These are phyloP conservation scores for Pelecanoides urinatrix DNA, from an alignment of 2,113 vertebrate species.

Conservation along the genomic window DNA sequence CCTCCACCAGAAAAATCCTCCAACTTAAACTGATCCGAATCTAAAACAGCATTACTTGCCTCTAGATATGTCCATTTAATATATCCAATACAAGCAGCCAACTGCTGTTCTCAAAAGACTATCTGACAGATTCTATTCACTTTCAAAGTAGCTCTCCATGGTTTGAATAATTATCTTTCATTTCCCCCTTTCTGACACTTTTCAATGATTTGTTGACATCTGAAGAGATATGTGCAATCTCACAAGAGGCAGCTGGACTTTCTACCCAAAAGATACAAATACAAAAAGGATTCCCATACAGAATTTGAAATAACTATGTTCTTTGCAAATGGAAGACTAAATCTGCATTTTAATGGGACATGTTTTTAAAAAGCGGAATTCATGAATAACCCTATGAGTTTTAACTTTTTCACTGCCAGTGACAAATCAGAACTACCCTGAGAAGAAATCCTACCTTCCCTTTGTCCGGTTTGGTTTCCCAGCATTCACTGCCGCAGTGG, in stretches of 20 bases:
- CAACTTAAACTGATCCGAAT: constrained; percentile 43
- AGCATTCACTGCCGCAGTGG: not conserved
- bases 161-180: constrained; percentile 77
- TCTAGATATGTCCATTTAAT: constrained; percentile 77
- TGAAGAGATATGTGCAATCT: constrained; percentile 77
- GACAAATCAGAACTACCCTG: not conserved
- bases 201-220: constrained; percentile 79
- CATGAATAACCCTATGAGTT: constrained; percentile 57
- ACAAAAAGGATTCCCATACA: constrained; percentile 78
- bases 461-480: not conserved
- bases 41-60: constrained; percentile 51
- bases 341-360: constrained; percentile 77
- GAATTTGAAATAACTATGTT: constrained; percentile 77
- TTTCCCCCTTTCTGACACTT: constrained; percentile 77
- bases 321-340: constrained; percentile 71
- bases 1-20: constrained; percentile 3
- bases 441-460: constrained; percentile 25
- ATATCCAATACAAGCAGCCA: constrained; percentile 69
- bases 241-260: constrained; percentile 78
- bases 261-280: constrained; percentile 71
- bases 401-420: constrained; percentile 67
- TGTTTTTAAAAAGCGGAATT: constrained; percentile 61
- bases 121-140: constrained; percentile 81
- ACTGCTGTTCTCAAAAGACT: constrained; percentile 78
- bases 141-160: constrained; percentile 79